Evolutionary conservation across 2,888 invertebrate species (phyloP).

Genomic region (Thecocarcelia acutangulata): DNA sequence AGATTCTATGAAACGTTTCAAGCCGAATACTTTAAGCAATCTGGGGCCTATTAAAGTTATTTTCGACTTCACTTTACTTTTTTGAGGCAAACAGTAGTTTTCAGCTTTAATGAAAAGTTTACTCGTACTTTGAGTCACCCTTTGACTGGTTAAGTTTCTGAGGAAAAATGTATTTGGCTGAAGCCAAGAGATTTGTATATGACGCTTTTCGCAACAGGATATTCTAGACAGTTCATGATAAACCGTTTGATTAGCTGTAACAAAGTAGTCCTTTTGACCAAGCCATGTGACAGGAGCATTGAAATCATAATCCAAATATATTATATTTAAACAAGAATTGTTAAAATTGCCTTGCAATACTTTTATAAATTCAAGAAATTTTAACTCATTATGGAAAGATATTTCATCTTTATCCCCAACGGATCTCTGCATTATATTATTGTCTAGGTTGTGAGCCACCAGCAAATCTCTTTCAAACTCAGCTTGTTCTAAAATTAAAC

Average conservation of each 20-base stretch:
- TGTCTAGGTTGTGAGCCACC: slow-evolving; percentile 20
- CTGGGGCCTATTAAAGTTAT: slow-evolving; percentile 73
- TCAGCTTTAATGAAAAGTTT: slow-evolving; percentile 72
- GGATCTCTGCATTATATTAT: slow-evolving; percentile 34
- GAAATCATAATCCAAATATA: slow-evolving; percentile 75
- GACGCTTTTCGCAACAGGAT: slow-evolving; percentile 70
- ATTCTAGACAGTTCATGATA: slow-evolving; percentile 62
- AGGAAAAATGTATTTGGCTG: slow-evolving; percentile 70
- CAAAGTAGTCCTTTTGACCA: slow-evolving; percentile 50
- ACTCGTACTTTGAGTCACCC: slow-evolving; percentile 51
- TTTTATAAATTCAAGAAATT: slow-evolving; percentile 35
- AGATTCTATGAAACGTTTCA: slow-evolving; percentile 74
- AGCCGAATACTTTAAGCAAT: slow-evolving; percentile 72
- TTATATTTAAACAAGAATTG: slow-evolving; percentile 49
- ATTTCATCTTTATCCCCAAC: not conserved
- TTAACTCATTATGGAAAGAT: not conserved
- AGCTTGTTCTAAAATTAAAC: slow-evolving; percentile 73
- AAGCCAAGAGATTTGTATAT: slow-evolving; percentile 71
- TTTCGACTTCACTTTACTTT: slow-evolving; percentile 72
- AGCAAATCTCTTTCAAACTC: slow-evolving; percentile 74
- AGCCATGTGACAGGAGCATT: slow-evolving; percentile 70
- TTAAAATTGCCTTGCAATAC: slow-evolving; percentile 34
- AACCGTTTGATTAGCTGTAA: slow-evolving; percentile 61
- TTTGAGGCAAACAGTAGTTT: slow-evolving; percentile 73
- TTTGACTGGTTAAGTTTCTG: slow-evolving; percentile 69